Base-by-base conservation (phyloP, 1,140 invertebrate genomes). In the Apis laboriosa region DNA sequence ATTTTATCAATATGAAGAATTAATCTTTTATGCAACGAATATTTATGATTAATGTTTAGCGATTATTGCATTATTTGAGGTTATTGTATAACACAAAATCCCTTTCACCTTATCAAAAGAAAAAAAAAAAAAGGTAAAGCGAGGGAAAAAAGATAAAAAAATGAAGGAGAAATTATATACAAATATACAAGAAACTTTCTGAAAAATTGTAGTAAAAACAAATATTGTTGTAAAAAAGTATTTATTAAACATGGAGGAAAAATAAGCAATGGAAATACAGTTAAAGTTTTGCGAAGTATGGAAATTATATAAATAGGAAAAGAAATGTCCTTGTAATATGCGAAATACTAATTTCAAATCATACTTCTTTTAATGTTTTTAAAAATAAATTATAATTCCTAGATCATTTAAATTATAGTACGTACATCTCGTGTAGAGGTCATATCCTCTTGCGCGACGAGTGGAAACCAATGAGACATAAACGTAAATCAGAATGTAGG, bases 401-500 rank as follows among this genome's bases (percentile, higher is more conserved):
- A 61, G 17, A 60, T 60, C 34, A 61, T 83, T 63, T 21, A 75
- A 75, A 80, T 68, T 19, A 61, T 70, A 55, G 63, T 80, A 80
- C 71, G 83, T 80, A 80, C 71, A 80, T 84, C 70, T 84, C 71
- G 71, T 78, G 78, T 80, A 80, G 78, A 81, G 77, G 64, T 73
- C 77, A 84, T 75, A 75, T 84, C 71, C 74, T 61, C 78, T 68
- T 56, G 77, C 64, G 78, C 63, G 53, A 80, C 51, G 68, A 80
- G 58, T 77, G 66, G 81, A 60, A 81, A 80, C 77, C 56, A 78
- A 73, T 74, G 82, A 71, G 85, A 77, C 81, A 84, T 80, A 86
- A 84, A 86, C 71, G 72, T 51, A 86, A 84, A 86, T 87, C 81
- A 83, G 67, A 84, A 87, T 70, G 75, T 61, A 80, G 80, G 83